Evolutionary conservation across 2,888 invertebrate species (phyloP).

Genomic region (Phaedon cochleariae): DNA sequence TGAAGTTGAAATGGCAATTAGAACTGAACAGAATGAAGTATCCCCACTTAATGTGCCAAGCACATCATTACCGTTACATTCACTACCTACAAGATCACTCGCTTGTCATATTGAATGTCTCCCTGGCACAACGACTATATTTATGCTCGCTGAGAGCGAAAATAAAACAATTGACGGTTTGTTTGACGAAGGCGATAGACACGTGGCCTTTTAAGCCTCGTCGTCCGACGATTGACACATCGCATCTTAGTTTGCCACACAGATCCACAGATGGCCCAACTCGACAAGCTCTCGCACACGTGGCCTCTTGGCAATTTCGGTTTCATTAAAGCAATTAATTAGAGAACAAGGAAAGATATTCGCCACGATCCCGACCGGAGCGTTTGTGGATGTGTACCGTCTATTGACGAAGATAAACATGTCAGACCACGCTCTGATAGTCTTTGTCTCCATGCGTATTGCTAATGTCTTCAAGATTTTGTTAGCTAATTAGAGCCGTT

Average conservation of each 20-base stretch:
- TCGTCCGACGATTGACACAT: conserved; percentile 33
- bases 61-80: background rate
- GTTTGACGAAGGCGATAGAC: conserved; percentile 23
- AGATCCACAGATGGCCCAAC: conserved; percentile 36
- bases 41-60: background rate
- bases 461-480: conserved; percentile 10
- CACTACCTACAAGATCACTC: background rate
- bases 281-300: conserved; percentile 38
- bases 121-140: conserved; percentile 24
- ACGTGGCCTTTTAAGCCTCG: conserved; percentile 30
- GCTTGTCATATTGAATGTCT: background rate
- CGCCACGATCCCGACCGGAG: conserved; percentile 51
- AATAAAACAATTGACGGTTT: conserved; percentile 32
- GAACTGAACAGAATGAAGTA: background rate
- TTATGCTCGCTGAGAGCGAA: background rate
- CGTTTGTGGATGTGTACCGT: conserved; percentile 51
- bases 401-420: conserved; percentile 37
- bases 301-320: conserved; percentile 52
- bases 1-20: background rate
- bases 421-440: conserved; percentile 22
- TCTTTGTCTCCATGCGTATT: conserved; percentile 10
- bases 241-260: conserved; percentile 30
- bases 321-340: conserved; percentile 60
- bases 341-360: conserved; percentile 51
- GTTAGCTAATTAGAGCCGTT: conserved; percentile 12